Base-by-base conservation (phyloP, 1,140 invertebrate species). In the Contarinia nasturtii region DNA sequence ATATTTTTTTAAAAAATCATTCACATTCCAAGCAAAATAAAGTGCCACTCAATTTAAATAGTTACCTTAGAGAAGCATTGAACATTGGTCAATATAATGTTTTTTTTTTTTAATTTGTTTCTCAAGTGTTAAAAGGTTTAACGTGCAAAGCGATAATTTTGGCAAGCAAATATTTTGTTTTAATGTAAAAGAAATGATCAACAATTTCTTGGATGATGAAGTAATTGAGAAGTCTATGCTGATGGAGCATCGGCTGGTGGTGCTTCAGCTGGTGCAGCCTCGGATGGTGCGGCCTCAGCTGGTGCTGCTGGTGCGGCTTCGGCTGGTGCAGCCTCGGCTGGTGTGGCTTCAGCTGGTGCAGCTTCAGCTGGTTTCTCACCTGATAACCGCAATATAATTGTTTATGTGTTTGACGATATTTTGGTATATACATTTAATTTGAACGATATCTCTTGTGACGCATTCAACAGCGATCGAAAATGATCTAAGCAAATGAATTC, bases 301-400 rank as follows among this genome's bases (percentile, higher is more conserved):
- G 53, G 47, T 20, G 50, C 50, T 1, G 54, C 38, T 15, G 49
- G 40, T 44, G 40, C 48, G 3, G 48, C 41, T 33, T 37, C 41
- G 33, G 49, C 33, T 36, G 19, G 47, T 34, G 51, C 41, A 20
- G 51, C 44, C n/a, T 47, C 50, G 36, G 53, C 51, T 21, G 51
- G 51, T 10, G 53, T 51, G 20, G 49, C 49, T 46, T 52, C 48
- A 15, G 56, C 57, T 37, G 56, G 52, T 8, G 56, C 52, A 4
- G 50, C 48, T 48, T 44, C 51, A 20, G 50, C 15, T 7, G 55
- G n/a, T 17, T n/a, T n/a, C n/a, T n/a, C n/a, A n/a, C n/a, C n/a
- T n/a, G n/a, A n/a, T n/a, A n/a, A n/a, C n/a, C n/a, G n/a, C n/a
- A n/a, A n/a, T n/a, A n/a, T n/a, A n/a, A n/a, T n/a, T n/a, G n/a